Evolutionary conservation across 2,888 invertebrate species (phyloP), one percentile per base, ranked within the genome.

Genomic region (Heterodera filipjevi): DNA sequence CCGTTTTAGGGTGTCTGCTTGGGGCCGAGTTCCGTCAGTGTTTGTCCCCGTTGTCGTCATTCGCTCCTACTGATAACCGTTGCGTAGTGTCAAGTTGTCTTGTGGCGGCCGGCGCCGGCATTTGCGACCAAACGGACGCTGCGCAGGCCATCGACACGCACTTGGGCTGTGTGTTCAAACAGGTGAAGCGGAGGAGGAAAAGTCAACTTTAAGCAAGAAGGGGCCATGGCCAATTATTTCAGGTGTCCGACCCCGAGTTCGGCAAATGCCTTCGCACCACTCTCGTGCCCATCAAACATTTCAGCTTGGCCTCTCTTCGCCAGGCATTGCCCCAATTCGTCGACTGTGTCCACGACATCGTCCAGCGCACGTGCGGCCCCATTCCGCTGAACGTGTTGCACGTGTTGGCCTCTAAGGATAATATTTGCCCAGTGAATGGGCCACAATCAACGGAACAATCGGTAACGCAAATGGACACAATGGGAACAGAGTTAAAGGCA

Each of bases 241-340:
- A 81, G 81, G 68, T 81, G 49, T 72, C 78, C 16, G 85, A 88
- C 32, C 86, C 87, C 3, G 83, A 86, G 27, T 87, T 87, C 77
- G 87, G 86, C 71, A 85, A 87, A 75, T 87, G 87, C 79, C 80
- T 87, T 74, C 82, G 87, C 22, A 77, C 82, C n/a, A 87, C 87
- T 19, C 81, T 87, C 49, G 85, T 87, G 3, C 86, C 86, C 19
- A 79, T 87, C 46, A 86, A 87, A 53, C 84, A 87, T 59, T 87
- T 87, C 83, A 85, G 83, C 64, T 78, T 87, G 64, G 72, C 80
- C 22, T 83, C 85, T 6, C 81, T 87, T 78, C 81, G 84, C 76
- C 82, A 73, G 46, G 82, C 87, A 49, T 83, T 87, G 16, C 87
- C 87, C 16, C 82, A 84, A 74, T 87, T 87, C 79, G 84, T 86